Evolutionary conservation across 64 coral and sea anemone species (phyloP).

Genomic region (Montipora cactus): DNA sequence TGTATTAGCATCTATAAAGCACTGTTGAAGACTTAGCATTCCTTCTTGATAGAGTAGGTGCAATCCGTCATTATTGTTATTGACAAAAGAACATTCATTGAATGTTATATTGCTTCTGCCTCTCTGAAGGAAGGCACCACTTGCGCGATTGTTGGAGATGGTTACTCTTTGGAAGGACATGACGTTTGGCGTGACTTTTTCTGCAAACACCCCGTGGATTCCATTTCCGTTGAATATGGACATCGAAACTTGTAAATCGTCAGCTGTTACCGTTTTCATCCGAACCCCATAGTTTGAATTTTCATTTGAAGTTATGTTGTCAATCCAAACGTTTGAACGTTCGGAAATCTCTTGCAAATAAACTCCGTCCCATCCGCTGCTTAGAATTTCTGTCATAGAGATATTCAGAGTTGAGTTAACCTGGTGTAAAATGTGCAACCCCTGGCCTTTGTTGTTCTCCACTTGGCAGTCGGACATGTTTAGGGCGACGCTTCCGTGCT

Average conservation of each 20-base stretch:
- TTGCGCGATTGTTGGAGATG: slow-evolving; percentile 20
- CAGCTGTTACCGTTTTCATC: neutral
- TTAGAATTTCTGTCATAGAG: neutral
- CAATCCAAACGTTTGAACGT: neutral
- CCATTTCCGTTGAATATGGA: slow-evolving; percentile 27
- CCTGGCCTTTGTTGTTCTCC: neutral
- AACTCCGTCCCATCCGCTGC: neutral
- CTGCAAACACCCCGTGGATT: slow-evolving; percentile 13
- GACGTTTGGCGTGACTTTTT: neutral
- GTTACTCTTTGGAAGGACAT: slow-evolving; percentile 7
- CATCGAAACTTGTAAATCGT: neutral
- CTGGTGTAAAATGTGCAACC: neutral
- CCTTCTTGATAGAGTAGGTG: slow-evolving; percentile 53
- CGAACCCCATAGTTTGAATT: neutral
- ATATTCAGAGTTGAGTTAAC: slow-evolving; percentile 2
- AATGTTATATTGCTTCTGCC: slow-evolving; percentile 20
- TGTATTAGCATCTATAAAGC: neutral
- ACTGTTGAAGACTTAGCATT: slow-evolving; percentile 22
- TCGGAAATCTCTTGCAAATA: neutral
- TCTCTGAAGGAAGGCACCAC: slow-evolving; percentile 20
- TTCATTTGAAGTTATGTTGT: neutral
- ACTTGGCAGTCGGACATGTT: neutral
- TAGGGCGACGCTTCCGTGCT: neutral
- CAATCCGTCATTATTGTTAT: slow-evolving; percentile 56
- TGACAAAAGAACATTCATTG: slow-evolving; percentile 13